Percentiles rank a stretch among this genome's conserved stretches.
Evolutionary conservation across 2,113 vertebrate genomes (phyloP).

Genomic region (Panthera uncia): DNA sequence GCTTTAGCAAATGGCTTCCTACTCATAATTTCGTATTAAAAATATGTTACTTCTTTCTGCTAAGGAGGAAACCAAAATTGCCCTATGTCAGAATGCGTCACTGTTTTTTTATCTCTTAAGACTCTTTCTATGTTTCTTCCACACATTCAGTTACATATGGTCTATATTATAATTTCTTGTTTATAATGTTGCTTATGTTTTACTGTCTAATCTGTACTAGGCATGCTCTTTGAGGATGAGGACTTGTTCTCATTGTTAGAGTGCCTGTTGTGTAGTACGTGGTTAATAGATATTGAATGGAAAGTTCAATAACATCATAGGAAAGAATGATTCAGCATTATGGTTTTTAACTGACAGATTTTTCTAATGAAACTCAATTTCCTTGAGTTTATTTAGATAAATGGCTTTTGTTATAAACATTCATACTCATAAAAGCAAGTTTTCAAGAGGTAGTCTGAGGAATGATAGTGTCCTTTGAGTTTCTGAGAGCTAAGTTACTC

Average conservation of each 20-base stretch:
- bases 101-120: not conserved
- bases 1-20: not conserved
- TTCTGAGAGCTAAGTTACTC: not conserved
- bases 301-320: not conserved
- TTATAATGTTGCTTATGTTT: not conserved
- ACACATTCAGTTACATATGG: not conserved
- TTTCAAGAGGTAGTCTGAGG: slow-evolving; percentile 10
- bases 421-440: not conserved
- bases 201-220: not conserved
- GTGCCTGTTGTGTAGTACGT: not conserved
- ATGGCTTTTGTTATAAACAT: not conserved
- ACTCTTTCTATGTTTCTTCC: not conserved
- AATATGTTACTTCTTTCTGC: not conserved
- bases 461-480: not conserved
- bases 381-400: slow-evolving; percentile 7
- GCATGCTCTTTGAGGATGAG: not conserved
- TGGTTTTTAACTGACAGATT: slow-evolving; percentile 19
- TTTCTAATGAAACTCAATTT: not conserved
- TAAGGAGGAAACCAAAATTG: not conserved
- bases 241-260: not conserved
- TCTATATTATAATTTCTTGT: not conserved
- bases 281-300: not conserved
- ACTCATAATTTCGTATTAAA: slow-evolving; percentile 2
- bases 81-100: not conserved
- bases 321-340: not conserved